Conservation (phyloP, 2,113 vertebrate genomes). For the Mustelus asterias region DNA sequence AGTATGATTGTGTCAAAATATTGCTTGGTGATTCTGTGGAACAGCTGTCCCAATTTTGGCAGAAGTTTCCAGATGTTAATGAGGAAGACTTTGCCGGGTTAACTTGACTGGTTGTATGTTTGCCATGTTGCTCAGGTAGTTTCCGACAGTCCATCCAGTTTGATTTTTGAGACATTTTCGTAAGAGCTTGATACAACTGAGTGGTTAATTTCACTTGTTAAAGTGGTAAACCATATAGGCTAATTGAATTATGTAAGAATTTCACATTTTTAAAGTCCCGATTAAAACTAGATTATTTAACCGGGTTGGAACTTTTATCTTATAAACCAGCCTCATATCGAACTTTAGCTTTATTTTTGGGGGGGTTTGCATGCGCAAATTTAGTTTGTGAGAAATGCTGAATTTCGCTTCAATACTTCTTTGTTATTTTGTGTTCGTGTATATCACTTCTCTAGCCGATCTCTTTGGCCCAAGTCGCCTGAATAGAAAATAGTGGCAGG, state of each 20-base stretch:
- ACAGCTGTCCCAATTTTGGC: too few species aligned
- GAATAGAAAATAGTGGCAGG: constrained; percentile 52
- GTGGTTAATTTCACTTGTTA: neutral
- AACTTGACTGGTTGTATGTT: too few species aligned
- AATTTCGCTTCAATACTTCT: neutral
- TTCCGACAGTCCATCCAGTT: too few species aligned
- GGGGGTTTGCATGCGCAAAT: neutral
- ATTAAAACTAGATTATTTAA: neutral
- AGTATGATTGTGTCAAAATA: too few species aligned
- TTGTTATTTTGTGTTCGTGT: constrained; percentile 58
- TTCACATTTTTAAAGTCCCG: neutral
- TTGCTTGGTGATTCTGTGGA: too few species aligned
- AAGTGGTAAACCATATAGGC: neutral
- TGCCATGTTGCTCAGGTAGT: too few species aligned
- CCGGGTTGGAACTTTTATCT: neutral
- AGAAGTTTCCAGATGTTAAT: too few species aligned
- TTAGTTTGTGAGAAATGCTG: neutral
- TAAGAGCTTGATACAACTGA: neutral
- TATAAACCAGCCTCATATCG: neutral
- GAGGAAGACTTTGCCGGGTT: too few species aligned
- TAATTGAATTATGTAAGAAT: neutral
- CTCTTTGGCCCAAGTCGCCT: constrained; percentile 65
- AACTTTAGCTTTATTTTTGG: neutral
- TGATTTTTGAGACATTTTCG: too few species aligned
- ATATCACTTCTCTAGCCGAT: constrained; percentile 60